These are phyloP conservation scores for Maccullochella peelii DNA, from an alignment of 2,113 vertebrate species.

Conservation along the genomic window DNA sequence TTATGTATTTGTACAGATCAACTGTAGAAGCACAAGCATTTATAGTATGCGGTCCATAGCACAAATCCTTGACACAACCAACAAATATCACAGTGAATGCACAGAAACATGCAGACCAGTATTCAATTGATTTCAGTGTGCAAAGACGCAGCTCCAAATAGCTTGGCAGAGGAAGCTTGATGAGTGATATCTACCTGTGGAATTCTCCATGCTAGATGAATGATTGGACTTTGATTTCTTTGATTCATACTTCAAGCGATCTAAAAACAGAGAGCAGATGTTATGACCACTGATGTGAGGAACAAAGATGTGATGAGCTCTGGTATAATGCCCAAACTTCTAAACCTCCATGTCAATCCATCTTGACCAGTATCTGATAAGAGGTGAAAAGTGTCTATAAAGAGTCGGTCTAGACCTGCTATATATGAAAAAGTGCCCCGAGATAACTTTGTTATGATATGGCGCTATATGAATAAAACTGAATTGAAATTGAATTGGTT, in stretches of 20 bases:
- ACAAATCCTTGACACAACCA: background rate
- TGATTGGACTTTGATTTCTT: constrained; percentile 92
- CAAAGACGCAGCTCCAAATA: constrained; percentile 29
- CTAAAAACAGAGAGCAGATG: constrained; percentile 87
- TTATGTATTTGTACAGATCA: background rate
- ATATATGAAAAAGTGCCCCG: too few species aligned
- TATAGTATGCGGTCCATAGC: background rate
- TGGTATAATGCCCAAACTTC: background rate
- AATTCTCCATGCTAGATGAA: constrained; percentile 80
- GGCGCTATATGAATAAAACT: too few species aligned
- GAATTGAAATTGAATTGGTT: too few species aligned
- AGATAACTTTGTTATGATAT: too few species aligned
- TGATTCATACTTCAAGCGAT: constrained; percentile 97
- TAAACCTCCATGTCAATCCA: constrained; percentile 8
- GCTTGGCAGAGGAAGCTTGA: constrained; percentile 48
- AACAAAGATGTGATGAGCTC: constrained; percentile 27
- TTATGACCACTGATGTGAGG: constrained; percentile 62
- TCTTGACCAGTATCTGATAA: constrained; percentile 8
- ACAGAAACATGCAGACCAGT: constrained; percentile 27
- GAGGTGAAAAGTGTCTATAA: background rate
- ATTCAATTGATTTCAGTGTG: constrained; percentile 21
- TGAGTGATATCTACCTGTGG: constrained; percentile 82
- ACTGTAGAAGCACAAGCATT: background rate
- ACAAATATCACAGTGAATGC: constrained; percentile 40
- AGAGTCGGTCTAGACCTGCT: too few species aligned